Percentiles rank a stretch among this genome's conserved stretches.
Conservation (phyloP, 2,888 invertebrate genomes). For the Hoplodrina ambigua region DNA sequence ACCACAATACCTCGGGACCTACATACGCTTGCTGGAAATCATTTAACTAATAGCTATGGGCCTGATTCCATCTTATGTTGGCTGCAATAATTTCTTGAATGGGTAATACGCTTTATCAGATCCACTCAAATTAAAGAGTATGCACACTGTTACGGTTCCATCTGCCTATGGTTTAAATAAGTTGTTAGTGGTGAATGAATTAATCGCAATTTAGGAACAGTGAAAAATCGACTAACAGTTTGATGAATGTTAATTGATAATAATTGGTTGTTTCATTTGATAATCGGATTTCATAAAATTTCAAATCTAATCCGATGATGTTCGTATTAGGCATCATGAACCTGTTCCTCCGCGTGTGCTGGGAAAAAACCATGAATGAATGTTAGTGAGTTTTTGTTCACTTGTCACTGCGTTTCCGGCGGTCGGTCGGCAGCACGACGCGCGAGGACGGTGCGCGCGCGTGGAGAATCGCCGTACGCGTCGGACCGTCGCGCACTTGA, state of each 20-base stretch:
- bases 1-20: slow-evolving; percentile 63
- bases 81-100: slow-evolving; percentile 52
- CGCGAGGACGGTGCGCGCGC: slow-evolving; percentile 76
- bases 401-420: slow-evolving; percentile 89
- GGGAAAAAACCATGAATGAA: slow-evolving; percentile 87
- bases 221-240: not conserved
- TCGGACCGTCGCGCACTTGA: slow-evolving; percentile 78
- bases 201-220: not conserved
- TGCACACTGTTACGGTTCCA: slow-evolving; percentile 12
- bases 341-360: slow-evolving; percentile 76
- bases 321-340: slow-evolving; percentile 68
- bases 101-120: slow-evolving; percentile 43
- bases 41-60: slow-evolving; percentile 59
- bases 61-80: slow-evolving; percentile 53
- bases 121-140: slow-evolving; percentile 42
- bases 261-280: slow-evolving; percentile 6
- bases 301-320: slow-evolving; percentile 37
- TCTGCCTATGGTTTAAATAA: slow-evolving; percentile 24
- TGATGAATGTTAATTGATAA: slow-evolving; percentile 16
- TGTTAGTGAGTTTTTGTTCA: slow-evolving; percentile 86
- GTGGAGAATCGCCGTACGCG: slow-evolving; percentile 89
- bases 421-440: slow-evolving; percentile 79
- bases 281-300: slow-evolving; percentile 20
- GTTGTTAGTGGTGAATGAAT: slow-evolving; percentile 24
- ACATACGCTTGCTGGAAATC: slow-evolving; percentile 65